Evolutionary conservation across 2,113 vertebrate genomes (phyloP), one percentile per base, ranked within the genome.

Genomic region (Daphoenositta chrysoptera): DNA sequence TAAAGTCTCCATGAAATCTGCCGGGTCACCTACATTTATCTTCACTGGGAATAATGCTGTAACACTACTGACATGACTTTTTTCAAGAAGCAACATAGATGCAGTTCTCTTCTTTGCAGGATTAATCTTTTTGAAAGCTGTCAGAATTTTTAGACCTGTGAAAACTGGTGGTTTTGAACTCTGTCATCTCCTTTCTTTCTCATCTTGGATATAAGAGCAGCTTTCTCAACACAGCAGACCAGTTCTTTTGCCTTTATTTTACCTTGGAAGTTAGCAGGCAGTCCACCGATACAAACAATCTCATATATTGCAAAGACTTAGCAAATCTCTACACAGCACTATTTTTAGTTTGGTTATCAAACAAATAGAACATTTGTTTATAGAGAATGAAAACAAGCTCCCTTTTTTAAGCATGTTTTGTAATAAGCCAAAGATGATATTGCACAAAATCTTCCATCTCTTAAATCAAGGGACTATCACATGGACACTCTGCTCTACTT

Each of bases 71-170:
- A 56, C 28, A 5, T 11, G 24, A 35, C 35, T 85, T 73, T 83
- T 93, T 92, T 40, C 90, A 95, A 83, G 79, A 6, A 80, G 31
- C 27, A 81, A 65, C 51, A 54, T 11, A 79, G 63, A 89, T 57
- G 24, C 12, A 47, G 37, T n/a, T 35, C 40, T 90, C 44, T 15
- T 80, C 53, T 83, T 63, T 66, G 76, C 2, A 10, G 60, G 28
- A 93, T 71, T 90, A 77, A 93, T 93, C 51, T 84, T 92, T 93
- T 5, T 81, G 88, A 93, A 96, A 94, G 87, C 90, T 87, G 68
- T 76, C 19, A 17, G 83, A 71, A 37, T 86, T 94, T 86, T 88
- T 48, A 92, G n/a, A 77, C 35, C 60, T 39, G 40, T 56, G 83
- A 85, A 93, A 94, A 68, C 7, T 15, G 68, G 56, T 53, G 54